These are phyloP conservation scores for Drosophila acutilabella DNA, from an alignment of 2,888 invertebrate species.

Conservation along the genomic window DNA sequence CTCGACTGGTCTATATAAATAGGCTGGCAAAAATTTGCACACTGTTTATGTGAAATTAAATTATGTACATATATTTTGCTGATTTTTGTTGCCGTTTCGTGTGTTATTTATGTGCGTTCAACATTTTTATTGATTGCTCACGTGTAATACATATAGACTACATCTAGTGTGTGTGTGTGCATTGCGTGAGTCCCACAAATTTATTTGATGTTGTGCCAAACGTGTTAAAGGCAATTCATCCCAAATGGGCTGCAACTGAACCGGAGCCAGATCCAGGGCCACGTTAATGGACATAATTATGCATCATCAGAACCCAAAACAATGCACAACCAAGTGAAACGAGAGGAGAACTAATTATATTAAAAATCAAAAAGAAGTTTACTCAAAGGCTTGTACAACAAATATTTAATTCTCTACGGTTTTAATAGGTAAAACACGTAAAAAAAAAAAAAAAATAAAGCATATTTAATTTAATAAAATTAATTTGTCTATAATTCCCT, in stretches of 20 bases:
- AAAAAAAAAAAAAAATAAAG: background rate
- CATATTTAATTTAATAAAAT: background rate
- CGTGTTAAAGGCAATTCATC: conserved; percentile 64
- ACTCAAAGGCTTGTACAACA: background rate
- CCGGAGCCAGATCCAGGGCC: conserved; percentile 34
- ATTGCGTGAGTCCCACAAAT: conserved; percentile 63
- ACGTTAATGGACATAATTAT: conserved; percentile 72
- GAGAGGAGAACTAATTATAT: background rate
- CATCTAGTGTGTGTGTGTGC: conserved; percentile 10
- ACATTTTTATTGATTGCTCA: conserved; percentile 51
- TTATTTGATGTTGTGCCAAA: conserved; percentile 64
- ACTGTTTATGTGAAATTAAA: conserved; percentile 54
- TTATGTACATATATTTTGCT: conserved; percentile 48
- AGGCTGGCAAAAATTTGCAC: conserved; percentile 48
- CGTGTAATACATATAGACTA: conserved; percentile 1
- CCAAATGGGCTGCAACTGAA: conserved; percentile 54
- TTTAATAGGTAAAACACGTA: too few relatives aligned
- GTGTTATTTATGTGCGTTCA: conserved; percentile 43
- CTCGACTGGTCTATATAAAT: conserved; percentile 34
- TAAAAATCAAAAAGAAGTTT: conserved; percentile 1
- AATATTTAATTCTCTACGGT: background rate
- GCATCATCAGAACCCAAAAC: conserved; percentile 31
- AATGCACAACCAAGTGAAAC: conserved; percentile 15
- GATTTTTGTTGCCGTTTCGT: conserved; percentile 25
- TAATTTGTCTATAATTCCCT: too few relatives aligned